These are phyloP conservation scores for Hydra vulgaris DNA, from an alignment of 30 jellyfish, hydroid and myxozoan genomes.

Conservation along the genomic window DNA sequence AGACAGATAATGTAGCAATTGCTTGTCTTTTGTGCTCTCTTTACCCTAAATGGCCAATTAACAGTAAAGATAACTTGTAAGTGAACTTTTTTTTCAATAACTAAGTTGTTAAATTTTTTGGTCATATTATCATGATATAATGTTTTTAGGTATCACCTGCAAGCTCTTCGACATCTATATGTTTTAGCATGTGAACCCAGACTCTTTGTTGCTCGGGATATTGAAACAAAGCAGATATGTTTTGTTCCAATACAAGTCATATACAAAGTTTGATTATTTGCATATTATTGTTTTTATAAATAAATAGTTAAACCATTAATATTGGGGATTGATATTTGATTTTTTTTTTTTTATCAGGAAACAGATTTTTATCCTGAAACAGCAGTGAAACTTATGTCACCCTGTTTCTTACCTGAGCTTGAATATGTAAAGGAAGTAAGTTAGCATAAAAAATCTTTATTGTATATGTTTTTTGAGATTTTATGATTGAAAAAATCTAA, in stretches of 20 bases:
- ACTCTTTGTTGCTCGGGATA: conserved; percentile 65
- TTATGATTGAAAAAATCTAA: too few species aligned
- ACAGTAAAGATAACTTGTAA: conserved; percentile 67
- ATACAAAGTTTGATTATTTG: conserved; percentile 49
- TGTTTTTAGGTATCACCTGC: conserved; percentile 73
- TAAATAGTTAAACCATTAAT: too few species aligned
- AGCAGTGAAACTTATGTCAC: conserved; percentile 56
- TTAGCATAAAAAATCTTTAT: not conserved
- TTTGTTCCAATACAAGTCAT: conserved; percentile 64
- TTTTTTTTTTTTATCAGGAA: conserved; percentile 33
- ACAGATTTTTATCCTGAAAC: conserved; percentile 51
- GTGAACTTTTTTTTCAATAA: not conserved
- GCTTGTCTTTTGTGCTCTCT: conserved; percentile 77
- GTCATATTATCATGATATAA: too few species aligned
- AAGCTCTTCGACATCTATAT: conserved; percentile 90
- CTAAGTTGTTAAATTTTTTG: too few species aligned
- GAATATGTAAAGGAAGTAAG: conserved; percentile 51
- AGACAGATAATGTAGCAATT: conserved; percentile 66
- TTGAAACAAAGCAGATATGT: conserved; percentile 46
- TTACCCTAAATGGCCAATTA: conserved; percentile 76
- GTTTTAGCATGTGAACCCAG: conserved; percentile 86
- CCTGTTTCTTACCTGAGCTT: conserved; percentile 76
- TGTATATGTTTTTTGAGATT: not conserved
- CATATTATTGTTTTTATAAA: too few species aligned
- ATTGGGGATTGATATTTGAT: not conserved